These are phyloP conservation scores for Lamprologus callipterus DNA, from an alignment of 2,113 vertebrate genomes.

Conservation along the genomic window DNA sequence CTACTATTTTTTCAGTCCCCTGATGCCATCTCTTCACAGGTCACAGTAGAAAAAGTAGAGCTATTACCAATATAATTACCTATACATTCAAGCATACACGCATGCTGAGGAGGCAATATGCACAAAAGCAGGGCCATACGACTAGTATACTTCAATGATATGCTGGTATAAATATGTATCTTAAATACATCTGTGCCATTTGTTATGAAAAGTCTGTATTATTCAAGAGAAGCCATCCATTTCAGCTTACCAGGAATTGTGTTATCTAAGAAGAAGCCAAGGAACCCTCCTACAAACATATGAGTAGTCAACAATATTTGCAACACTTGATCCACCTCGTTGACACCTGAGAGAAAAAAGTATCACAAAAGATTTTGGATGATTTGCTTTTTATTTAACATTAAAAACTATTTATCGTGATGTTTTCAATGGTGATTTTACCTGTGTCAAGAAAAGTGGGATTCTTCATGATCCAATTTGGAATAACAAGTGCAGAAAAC, in stretches of 20 bases:
- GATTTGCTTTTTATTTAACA: background rate
- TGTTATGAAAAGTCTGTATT: background rate
- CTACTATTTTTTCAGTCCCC: background rate
- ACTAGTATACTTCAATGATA: background rate
- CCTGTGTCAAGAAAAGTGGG: slow-evolving; percentile 75
- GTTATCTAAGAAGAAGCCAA: slow-evolving; percentile 89
- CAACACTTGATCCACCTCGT: slow-evolving; percentile 85
- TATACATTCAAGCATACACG: fast-evolving
- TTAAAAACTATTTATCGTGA: background rate
- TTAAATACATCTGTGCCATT: background rate
- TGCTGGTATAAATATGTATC: background rate
- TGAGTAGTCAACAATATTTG: slow-evolving; percentile 85
- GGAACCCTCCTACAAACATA: slow-evolving; percentile 90
- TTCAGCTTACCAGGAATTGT: slow-evolving; percentile 82
- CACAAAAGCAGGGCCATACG: background rate
- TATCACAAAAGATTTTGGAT: background rate
- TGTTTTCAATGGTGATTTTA: background rate
- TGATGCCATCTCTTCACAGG: background rate
- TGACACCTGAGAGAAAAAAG: slow-evolving; percentile 65
- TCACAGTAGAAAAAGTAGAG: background rate
- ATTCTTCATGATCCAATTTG: slow-evolving; percentile 83
- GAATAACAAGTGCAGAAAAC: slow-evolving; percentile 81
- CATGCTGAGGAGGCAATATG: fast-evolving
- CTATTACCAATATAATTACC: background rate
- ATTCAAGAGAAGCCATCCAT: background rate